Conservation (phyloP, 2,888 invertebrate genomes). For the Apamea sordens region DNA sequence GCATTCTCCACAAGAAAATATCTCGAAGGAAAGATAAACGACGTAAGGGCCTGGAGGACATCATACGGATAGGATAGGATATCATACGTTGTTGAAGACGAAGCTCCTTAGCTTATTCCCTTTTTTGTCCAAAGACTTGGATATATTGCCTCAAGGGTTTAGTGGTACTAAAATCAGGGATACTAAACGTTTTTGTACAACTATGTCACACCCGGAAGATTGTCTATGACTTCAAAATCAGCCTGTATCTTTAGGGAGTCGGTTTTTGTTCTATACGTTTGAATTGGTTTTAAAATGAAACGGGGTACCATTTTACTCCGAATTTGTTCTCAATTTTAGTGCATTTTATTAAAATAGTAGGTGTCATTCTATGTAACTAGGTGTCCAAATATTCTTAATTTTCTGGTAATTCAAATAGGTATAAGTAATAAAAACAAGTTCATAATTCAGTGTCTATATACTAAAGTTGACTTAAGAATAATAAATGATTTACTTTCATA, state of each 20-base stretch:
- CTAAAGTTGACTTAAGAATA: not conserved
- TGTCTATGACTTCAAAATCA: not conserved
- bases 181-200: not conserved
- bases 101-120: no score
- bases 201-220: not conserved
- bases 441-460: slow-evolving; percentile 4
- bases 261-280: not conserved
- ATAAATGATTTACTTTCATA: not conserved
- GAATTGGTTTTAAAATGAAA: not conserved
- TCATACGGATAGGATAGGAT: no score
- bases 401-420: not conserved
- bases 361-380: slow-evolving; percentile 30
- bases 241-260: not conserved
- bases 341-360: not conserved
- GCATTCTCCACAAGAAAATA: not conserved
- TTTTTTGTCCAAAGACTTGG: no score
- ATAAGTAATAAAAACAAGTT: slow-evolving; percentile 41
- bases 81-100: no score
- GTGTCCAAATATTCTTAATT: slow-evolving; percentile 38
- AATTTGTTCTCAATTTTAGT: not conserved
- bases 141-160: not conserved
- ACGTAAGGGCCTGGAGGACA: not conserved
- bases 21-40: not conserved
- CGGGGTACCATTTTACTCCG: not conserved
- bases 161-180: not conserved